A percentile compares a stretch with the other conserved stretches of the same genome.
These are phyloP conservation scores for Esox lucius DNA, from an alignment of 2,797 vertebrate species.

Conservation along the genomic window DNA sequence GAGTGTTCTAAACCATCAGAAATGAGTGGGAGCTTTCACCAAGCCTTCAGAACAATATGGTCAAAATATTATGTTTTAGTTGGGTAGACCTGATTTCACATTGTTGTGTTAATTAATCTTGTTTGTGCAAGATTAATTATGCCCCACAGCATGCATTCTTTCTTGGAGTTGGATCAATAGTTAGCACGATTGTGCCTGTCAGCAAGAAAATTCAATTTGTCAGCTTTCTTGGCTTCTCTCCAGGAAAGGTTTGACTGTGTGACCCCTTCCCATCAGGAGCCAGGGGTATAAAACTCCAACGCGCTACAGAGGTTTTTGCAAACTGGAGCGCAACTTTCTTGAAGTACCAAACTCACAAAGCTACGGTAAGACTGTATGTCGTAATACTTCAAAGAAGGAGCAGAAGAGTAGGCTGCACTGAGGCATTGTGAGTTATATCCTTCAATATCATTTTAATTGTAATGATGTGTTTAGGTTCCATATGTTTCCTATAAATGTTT, in stretches of 20 bases:
- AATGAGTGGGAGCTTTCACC: too few species aligned
- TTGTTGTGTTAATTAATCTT: slow-evolving; percentile 18
- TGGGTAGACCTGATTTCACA: too few species aligned
- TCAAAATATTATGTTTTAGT: too few species aligned
- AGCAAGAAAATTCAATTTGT: slow-evolving; percentile 57
- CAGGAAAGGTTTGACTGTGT: slow-evolving; percentile 60
- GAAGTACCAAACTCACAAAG: neutral
- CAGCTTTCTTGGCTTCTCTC: slow-evolving; percentile 52
- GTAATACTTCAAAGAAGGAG: neutral
- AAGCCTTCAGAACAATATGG: too few species aligned
- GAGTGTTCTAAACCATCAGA: too few species aligned
- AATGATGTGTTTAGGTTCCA: neutral
- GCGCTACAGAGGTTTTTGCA: slow-evolving; percentile 31
- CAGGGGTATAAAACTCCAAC: slow-evolving; percentile 44
- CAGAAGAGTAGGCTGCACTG: neutral
- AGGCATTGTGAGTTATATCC: neutral
- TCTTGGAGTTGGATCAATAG: slow-evolving; percentile 53
- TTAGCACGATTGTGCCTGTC: slow-evolving; percentile 51
- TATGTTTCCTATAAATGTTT: neutral
- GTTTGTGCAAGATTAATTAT: slow-evolving; percentile 30
- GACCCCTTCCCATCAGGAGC: slow-evolving; percentile 35
- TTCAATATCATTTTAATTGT: neutral
- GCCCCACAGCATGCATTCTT: slow-evolving; percentile 28
- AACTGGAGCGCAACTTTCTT: slow-evolving; percentile 28
- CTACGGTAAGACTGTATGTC: neutral